Base-by-base conservation (phyloP, 2,888 invertebrate species). In the Orthosia incerta region DNA sequence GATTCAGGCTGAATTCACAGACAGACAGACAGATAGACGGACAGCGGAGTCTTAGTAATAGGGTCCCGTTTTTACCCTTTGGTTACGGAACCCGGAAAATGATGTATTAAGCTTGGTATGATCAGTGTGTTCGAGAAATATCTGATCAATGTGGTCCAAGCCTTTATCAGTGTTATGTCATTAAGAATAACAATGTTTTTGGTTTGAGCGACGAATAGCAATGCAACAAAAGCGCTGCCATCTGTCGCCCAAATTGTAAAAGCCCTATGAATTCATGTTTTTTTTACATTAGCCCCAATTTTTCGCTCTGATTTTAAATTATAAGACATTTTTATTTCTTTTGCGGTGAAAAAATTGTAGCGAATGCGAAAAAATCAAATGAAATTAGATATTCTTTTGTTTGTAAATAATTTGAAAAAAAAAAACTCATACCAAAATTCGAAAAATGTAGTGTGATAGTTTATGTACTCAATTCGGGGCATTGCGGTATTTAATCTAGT, bases 381-480 rank as follows among this genome's bases (percentile, higher is more conserved):
- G 7, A 39, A 65, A 39, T 45, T 1, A 51, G 26, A 20, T 68
- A 18, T 57, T 67, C 0, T 45, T 69, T 20, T 64, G 16, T 31
- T 59, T 61, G 48, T 71, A 64, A 60, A 77, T 74, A 67, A 11
- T 50, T 74, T 71, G 18, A 3, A 9, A 23, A 50, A 61, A 61
- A 20, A n/a, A 64, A 26, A 66, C 26, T 15, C 15, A 69, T 80
- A 86, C 85, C 85, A 84, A 88, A 88, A 85, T 84, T 83, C 67
- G 9, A 72, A 80, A 82, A 67, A 45, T 26, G 7, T 76, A 70
- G 77, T 86, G 84, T 88, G 83, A 87, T 86, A 86, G 75, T 51
- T 45, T 64, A 64, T 62, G 62, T 71, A 77, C 53, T 77, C 65
- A 50, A 74, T 74, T 87, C 61, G 76, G 82, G 80, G 69, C 76